phyloP scores from a whole-genome alignment of 2,888 invertebrate genomes.

The Tenthredo distinguenda region DNA sequence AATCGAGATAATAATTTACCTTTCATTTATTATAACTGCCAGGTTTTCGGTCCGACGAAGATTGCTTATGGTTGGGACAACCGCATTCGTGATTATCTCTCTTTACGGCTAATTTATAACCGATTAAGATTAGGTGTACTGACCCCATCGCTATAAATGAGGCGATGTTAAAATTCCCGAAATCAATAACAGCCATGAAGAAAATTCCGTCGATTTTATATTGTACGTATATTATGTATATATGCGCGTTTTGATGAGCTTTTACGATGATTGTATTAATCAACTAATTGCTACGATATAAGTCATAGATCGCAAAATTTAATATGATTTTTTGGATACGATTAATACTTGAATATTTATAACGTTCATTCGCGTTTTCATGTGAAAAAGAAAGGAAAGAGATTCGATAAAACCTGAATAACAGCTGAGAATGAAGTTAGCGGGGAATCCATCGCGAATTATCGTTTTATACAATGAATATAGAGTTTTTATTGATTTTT shows the following conservation, averaged over 20 bases:
- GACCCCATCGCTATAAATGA: slow-evolving; percentile 28
- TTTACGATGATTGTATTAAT: too few species aligned
- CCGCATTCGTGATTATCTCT: not conserved
- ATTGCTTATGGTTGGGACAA: not conserved
- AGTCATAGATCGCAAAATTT: too few species aligned
- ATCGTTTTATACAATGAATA: not conserved
- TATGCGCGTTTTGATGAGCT: too few species aligned
- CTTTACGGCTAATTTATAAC: not conserved
- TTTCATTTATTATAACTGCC: not conserved
- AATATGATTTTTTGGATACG: too few species aligned
- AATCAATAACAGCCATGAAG: not conserved
- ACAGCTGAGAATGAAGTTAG: not conserved
- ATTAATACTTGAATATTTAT: too few species aligned
- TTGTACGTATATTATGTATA: too few species aligned
- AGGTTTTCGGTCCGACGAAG: not conserved
- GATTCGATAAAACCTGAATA: not conserved
- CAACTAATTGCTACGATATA: too few species aligned
- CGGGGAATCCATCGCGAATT: not conserved
- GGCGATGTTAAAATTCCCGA: slow-evolving; percentile 21
- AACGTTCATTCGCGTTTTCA: too few species aligned
- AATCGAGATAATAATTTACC: not conserved
- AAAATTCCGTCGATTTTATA: not conserved
- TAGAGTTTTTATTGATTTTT: not conserved
- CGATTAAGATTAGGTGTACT: not conserved
- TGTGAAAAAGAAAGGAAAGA: not conserved